Percentiles rank a stretch among this genome's conserved stretches.
phyloP scores from a whole-genome alignment of 37 sponge, comb jelly and placozoan genomes.

The Halichondria panicea region DNA sequence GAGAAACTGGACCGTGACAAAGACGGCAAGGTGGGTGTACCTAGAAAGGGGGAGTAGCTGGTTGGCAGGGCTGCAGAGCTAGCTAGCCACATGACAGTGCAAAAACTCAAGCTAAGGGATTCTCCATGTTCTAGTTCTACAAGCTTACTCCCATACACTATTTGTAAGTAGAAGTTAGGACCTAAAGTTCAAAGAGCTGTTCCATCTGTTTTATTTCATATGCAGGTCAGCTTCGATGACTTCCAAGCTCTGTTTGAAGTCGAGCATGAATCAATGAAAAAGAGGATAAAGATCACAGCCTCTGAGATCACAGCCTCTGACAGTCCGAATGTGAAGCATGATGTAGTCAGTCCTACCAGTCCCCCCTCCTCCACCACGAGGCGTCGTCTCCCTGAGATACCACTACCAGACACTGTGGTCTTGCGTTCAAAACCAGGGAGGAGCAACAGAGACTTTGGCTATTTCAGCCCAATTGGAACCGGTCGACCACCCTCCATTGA shows the following conservation, averaged over 20 bases:
- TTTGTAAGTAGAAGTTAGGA: no score
- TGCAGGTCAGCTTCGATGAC: slow-evolving; percentile 56
- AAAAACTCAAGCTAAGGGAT: no score
- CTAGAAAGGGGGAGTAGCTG: slow-evolving; percentile 16
- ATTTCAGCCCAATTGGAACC: not conserved
- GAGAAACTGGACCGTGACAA: slow-evolving; percentile 51
- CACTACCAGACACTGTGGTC: not conserved
- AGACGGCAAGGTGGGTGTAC: slow-evolving; percentile 63
- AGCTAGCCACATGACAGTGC: no score
- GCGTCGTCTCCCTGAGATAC: not conserved
- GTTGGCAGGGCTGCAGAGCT: not conserved
- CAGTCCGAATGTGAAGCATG: not conserved
- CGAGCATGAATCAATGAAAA: slow-evolving; percentile 17
- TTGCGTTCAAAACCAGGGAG: slow-evolving; percentile 6
- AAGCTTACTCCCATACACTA: no score
- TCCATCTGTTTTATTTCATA: no score
- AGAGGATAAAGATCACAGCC: not conserved
- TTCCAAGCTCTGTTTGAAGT: slow-evolving; percentile 29
- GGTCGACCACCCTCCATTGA: slow-evolving; percentile 6
- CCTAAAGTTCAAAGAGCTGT: no score
- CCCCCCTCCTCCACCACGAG: not conserved
- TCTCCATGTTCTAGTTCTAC: no score
- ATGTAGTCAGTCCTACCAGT: no score
- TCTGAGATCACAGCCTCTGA: not conserved
- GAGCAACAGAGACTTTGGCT: not conserved